Evolutionary conservation across 2,888 invertebrate genomes (phyloP).

Genomic region (Petrophora chlorosata): DNA sequence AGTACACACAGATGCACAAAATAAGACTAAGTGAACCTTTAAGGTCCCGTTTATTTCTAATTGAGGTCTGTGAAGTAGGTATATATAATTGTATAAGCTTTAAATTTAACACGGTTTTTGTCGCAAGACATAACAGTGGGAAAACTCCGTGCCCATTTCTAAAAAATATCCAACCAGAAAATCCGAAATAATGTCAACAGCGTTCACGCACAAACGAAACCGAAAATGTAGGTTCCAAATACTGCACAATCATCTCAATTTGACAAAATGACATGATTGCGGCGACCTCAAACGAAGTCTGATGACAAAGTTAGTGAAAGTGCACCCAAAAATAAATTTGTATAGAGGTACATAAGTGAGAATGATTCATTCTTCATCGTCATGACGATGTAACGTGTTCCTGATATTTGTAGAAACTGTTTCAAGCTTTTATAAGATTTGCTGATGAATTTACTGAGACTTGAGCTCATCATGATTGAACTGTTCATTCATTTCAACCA

Average conservation of each 20-base stretch:
- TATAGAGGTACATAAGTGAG: constrained; percentile 2
- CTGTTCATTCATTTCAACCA: too few species aligned
- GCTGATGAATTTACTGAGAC: too few species aligned
- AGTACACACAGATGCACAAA: too few species aligned
- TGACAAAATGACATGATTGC: constrained; percentile 36
- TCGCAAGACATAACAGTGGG: too few species aligned
- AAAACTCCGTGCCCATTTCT: too few species aligned
- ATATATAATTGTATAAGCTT: too few species aligned
- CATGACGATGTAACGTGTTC: constrained; percentile 10
- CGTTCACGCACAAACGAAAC: constrained; percentile 17
- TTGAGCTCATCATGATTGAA: too few species aligned
- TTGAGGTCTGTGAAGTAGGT: too few species aligned
- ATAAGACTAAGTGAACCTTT: too few species aligned
- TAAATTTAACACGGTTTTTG: too few species aligned
- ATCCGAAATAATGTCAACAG: constrained; percentile 8
- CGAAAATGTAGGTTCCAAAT: constrained; percentile 18
- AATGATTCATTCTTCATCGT: constrained; percentile 17
- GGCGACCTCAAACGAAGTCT: constrained; percentile 28
- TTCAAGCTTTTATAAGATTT: neutral
- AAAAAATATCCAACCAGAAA: neutral
- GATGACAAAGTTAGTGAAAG: constrained; percentile 38
- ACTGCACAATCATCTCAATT: constrained; percentile 29
- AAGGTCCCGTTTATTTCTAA: too few species aligned
- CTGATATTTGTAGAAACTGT: constrained; percentile 3
- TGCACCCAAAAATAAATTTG: constrained; percentile 20